Base-by-base conservation (phyloP, 2,888 invertebrate species). In the Mycalesis mineus region DNA sequence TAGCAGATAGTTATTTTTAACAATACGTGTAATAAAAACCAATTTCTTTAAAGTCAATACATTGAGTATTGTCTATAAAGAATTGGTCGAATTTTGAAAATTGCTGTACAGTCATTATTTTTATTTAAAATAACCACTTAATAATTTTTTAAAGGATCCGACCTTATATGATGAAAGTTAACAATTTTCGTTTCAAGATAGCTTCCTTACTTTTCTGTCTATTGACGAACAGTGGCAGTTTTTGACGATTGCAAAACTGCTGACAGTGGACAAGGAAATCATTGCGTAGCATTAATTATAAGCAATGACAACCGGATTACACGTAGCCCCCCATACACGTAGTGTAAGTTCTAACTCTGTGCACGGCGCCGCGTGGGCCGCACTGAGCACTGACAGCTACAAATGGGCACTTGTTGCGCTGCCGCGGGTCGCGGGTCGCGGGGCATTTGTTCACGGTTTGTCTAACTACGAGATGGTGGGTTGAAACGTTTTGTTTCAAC, bases 361-460 rank as follows among this genome's bases (percentile, higher is more conserved):
- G 48, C 36, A 33, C 14, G 36, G 13, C 47, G 31, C 59, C 7
- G 65, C 55, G 64, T 62, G 65, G 68, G 62, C 61, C 67, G n/a
- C n/a, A n/a, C n/a, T n/a, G n/a, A n/a, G n/a, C n/a, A 69, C 68
- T 79, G 80, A 79, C 81, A 77, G 72, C 71, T 75, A 80, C 82
- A 80, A 80, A 82, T 80, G 70, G 78, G 68, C 70, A 82, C 82
- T 81, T 82, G 82, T 82, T 82, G 82, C 79, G 56, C 55, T 48
- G 36, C 52, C 48, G 52, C 37, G 40, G 40, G 29, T 15, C 37
- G 44, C 41, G 41, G 33, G 36, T 15, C 37, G 44, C 41, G 36
- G 57, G 48, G 50, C 42, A 48, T 57, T 56, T 61, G 57, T 58
- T 55, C 54, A 28, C 33, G 13, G 33, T 33, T 39, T 14, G 45